These are phyloP conservation scores for Gryllus longicercus DNA, from an alignment of 2,888 invertebrate species.

Conservation along the genomic window DNA sequence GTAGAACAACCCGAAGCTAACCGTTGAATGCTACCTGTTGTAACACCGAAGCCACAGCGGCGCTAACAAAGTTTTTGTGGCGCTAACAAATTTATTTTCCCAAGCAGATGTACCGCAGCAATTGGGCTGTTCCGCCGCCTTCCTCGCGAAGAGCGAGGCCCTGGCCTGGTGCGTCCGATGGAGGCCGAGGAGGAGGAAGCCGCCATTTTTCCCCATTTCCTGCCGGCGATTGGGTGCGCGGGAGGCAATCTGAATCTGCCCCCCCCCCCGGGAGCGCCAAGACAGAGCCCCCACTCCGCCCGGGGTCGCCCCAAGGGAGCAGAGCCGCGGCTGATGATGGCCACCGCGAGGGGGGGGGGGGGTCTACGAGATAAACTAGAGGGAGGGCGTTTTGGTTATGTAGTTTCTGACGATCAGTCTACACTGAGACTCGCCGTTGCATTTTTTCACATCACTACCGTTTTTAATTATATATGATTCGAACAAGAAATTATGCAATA, in stretches of 20 bases:
- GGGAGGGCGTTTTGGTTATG: not conserved
- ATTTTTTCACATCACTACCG: no score
- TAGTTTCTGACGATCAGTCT: no score
- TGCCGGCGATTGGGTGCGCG: not conserved
- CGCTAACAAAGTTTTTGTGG: no score
- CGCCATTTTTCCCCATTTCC: constrained; percentile 6
- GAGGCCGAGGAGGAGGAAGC: not conserved
- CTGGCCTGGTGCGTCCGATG: not conserved
- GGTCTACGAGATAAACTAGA: not conserved
- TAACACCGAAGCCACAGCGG: no score
- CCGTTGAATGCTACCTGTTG: no score
- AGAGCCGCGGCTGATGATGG: not conserved
- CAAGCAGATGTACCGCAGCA: no score
- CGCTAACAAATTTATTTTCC: no score
- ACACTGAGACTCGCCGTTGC: no score
- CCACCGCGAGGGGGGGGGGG: not conserved
- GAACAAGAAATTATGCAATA: no score
- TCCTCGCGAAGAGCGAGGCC: not conserved
- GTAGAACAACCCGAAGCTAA: no score
- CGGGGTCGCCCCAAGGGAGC: not conserved
- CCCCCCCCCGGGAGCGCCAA: not conserved
- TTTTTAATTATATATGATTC: no score
- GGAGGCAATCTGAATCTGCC: not conserved
- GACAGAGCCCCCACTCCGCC: not conserved
- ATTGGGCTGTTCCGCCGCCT: no score